Conservation (phyloP, 2,888 invertebrate species). For the Napeogenes inachia region DNA sequence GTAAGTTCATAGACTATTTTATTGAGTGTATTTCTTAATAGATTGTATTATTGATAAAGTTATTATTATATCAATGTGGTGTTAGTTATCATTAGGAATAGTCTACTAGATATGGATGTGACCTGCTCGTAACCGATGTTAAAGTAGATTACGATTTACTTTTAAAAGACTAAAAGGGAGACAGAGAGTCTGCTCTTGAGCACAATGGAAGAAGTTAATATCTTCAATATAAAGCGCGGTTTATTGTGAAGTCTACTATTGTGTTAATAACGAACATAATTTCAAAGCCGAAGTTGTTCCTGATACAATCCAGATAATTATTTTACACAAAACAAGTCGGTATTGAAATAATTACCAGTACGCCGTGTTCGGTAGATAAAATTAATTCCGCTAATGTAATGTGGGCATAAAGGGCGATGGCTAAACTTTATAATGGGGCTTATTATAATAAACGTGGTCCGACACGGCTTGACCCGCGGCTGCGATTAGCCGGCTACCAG, state of each 20-base stretch:
- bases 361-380: constrained; percentile 37
- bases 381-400: constrained; percentile 48
- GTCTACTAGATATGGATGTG: no score
- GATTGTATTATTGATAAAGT: no score
- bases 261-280: background rate
- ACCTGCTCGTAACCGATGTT: no score
- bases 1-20: constrained; percentile 42
- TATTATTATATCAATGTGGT: no score
- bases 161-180: no score
- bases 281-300: background rate
- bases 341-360: constrained; percentile 25
- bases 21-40: no score
- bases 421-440: constrained; percentile 63
- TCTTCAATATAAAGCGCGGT: no score
- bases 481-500: constrained; percentile 58
- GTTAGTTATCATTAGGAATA: no score
- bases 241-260: no score
- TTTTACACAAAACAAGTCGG: background rate
- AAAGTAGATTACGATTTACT: no score
- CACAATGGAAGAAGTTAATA: background rate
- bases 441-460: constrained; percentile 74
- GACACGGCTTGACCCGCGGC: constrained; percentile 72
- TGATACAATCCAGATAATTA: background rate
- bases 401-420: constrained; percentile 56
- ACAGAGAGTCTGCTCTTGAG: background rate